Percentiles rank a stretch among this genome's conserved stretches.
These are phyloP conservation scores for Sorex araneus DNA, from an alignment of 2,113 vertebrate genomes.

Conservation along the genomic window DNA sequence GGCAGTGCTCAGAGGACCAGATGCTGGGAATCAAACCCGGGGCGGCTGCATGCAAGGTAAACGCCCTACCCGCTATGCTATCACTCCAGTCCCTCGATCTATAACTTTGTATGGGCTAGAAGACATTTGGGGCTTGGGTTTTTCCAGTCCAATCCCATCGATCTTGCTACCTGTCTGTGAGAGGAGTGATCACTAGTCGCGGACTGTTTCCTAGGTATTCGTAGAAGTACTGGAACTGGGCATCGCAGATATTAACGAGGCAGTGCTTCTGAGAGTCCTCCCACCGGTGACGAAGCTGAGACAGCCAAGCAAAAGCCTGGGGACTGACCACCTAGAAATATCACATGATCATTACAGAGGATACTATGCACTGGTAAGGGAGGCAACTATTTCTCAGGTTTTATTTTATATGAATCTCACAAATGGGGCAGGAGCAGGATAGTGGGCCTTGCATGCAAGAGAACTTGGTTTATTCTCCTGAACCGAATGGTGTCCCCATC, in stretches of 20 bases:
- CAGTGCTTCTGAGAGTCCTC: slow-evolving; percentile 88
- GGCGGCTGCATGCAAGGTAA: no score
- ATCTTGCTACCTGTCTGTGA: slow-evolving; percentile 91
- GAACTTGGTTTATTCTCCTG: no score
- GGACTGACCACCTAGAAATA: slow-evolving; percentile 87
- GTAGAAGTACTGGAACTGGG: slow-evolving; percentile 92
- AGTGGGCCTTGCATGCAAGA: no score
- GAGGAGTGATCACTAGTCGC: slow-evolving; percentile 91
- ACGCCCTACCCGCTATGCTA: no score
- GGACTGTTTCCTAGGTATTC: slow-evolving; percentile 93
- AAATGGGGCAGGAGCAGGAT: neutral
- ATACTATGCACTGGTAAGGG: neutral
- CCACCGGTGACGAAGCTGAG: slow-evolving; percentile 91
- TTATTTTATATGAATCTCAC: slow-evolving; percentile 38
- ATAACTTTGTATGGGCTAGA: neutral
- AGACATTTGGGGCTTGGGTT: neutral
- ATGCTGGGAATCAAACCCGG: no score
- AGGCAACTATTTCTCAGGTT: neutral
- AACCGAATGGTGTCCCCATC: no score
- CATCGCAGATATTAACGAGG: slow-evolving; percentile 90
- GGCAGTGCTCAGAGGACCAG: no score
- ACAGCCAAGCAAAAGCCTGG: slow-evolving; percentile 91
- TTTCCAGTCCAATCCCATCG: neutral
- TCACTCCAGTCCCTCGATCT: no score
- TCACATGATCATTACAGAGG: neutral